These are phyloP conservation scores for Eubasilissa regina DNA, from an alignment of 1,140 invertebrate species.

Conservation along the genomic window DNA sequence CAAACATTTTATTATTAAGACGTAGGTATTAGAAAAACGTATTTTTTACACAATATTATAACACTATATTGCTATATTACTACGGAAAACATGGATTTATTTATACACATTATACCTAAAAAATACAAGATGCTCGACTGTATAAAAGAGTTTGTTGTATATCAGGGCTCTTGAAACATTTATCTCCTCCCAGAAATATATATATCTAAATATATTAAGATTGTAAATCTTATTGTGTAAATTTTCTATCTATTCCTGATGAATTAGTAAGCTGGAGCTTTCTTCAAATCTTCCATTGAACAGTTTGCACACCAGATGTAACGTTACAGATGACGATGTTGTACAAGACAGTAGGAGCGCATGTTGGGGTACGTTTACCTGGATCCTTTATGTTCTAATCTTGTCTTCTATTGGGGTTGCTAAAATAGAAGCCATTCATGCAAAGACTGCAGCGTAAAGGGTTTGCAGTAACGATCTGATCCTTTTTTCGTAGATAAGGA, in stretches of 20 bases:
- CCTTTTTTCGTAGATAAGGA: slow-evolving; percentile 39
- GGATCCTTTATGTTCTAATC: slow-evolving; percentile 32
- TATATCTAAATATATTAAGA: neutral
- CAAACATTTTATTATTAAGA: too few species aligned
- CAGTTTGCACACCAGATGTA: neutral
- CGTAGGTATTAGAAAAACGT: too few species aligned
- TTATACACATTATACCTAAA: too few species aligned
- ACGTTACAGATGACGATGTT: slow-evolving; percentile 9
- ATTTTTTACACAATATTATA: too few species aligned
- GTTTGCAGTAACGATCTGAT: slow-evolving; percentile 43
- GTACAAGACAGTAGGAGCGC: neutral
- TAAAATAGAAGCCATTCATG: slow-evolving; percentile 39
- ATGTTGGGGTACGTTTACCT: slow-evolving; percentile 12
- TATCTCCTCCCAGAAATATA: too few species aligned
- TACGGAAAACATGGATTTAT: too few species aligned
- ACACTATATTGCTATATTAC: too few species aligned
- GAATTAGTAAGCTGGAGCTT: too few species aligned
- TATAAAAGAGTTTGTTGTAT: too few species aligned
- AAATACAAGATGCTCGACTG: too few species aligned
- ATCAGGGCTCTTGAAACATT: too few species aligned
- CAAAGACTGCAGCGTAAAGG: slow-evolving; percentile 39
- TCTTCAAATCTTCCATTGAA: neutral
- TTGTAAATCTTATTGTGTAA: slow-evolving; percentile 8
- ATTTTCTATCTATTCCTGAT: neutral
- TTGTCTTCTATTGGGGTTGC: slow-evolving; percentile 12